Evolutionary conservation across 2,888 invertebrate species (phyloP).

Genomic region (Pediacus dermestoides): DNA sequence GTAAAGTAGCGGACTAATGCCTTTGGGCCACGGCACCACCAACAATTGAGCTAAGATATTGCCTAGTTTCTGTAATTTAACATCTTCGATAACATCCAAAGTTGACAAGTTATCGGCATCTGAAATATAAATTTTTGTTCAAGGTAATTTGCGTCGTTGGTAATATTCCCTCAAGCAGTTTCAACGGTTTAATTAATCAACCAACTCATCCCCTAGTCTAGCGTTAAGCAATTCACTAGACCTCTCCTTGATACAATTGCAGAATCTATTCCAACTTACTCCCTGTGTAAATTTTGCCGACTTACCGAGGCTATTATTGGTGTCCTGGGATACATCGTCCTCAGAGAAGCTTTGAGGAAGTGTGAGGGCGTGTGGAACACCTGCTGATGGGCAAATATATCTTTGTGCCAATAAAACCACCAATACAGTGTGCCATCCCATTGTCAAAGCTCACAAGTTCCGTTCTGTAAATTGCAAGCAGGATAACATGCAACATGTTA

Average conservation of each 20-base stretch:
- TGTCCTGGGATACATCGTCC: constrained; percentile 16
- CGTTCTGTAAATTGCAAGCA: constrained; percentile 8
- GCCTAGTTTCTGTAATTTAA: constrained; percentile 26
- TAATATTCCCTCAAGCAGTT: no score
- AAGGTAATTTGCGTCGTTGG: no score
- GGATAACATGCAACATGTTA: no score
- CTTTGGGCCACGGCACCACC: constrained; percentile 40
- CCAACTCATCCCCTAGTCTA: no score
- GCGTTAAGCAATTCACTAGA: no score
- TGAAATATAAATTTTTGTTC: constrained; percentile 12
- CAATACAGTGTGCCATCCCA: constrained; percentile 33
- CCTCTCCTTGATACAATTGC: no score
- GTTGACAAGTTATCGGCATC: constrained; percentile 3
- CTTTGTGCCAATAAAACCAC: constrained; percentile 28
- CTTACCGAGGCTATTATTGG: constrained; percentile 22
- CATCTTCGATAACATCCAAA: constrained; percentile 16
- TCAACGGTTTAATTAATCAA: no score
- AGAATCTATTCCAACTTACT: no score
- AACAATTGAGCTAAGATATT: constrained; percentile 30
- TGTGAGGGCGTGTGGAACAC: constrained; percentile 17
- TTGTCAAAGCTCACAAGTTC: constrained; percentile 17
- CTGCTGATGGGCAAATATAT: constrained; percentile 24
- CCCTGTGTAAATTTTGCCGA: background rate
- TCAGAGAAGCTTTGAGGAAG: constrained; percentile 18
- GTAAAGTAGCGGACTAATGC: constrained; percentile 44